Base-by-base conservation (phyloP, 2,797 vertebrate genomes). In the Crocidura indochinensis region DNA sequence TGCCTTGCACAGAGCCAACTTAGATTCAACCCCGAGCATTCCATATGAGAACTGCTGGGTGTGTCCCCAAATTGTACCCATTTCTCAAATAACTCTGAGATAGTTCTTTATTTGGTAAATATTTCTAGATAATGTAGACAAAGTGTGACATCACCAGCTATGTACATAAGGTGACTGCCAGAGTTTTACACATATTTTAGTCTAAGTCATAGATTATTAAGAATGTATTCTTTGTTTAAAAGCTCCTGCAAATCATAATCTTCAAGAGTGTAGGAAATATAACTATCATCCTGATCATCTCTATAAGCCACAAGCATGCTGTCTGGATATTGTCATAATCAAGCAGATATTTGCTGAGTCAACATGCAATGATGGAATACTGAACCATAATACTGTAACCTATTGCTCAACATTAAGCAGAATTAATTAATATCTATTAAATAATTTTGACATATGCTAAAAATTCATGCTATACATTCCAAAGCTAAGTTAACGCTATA, bases 401-500 rank as follows among this genome's bases (percentile, higher is more conserved):
- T 29, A 84, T 14, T 68, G 49, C 64, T 91, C 47, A 72, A 62
- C 46, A 60, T 26, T 78, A 22, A 88, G 15, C 31, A 87, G 46
- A 26, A 49, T 90, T 92, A 77, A 49, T 62, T 91, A 78, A 81
- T 84, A 75, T 47, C 84, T 83, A 60, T 14, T 76, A 31, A 90
- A 82, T 84, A 91, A 14, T 65, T 44, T 65, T 74, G 53, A 56
- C 78, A 88, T 87, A 27, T 20, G 78, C 44, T 81, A 87, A 91
- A 92, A 53, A 89, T 68, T 69, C 62, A 78, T 22, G 20, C 60
- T 68, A 84, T 69, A 53, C 84, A 90, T 95, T 92, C 83, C 83
- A 73, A 84, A 92, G 73, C 74, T 60, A 94, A 96, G 71, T 29
- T 81, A 67, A 71, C 74, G 53, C 90, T 86, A 78, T 91, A 83